Base-by-base conservation (phyloP, 2,888 invertebrate species). In the Parnassius orleans region DNA sequence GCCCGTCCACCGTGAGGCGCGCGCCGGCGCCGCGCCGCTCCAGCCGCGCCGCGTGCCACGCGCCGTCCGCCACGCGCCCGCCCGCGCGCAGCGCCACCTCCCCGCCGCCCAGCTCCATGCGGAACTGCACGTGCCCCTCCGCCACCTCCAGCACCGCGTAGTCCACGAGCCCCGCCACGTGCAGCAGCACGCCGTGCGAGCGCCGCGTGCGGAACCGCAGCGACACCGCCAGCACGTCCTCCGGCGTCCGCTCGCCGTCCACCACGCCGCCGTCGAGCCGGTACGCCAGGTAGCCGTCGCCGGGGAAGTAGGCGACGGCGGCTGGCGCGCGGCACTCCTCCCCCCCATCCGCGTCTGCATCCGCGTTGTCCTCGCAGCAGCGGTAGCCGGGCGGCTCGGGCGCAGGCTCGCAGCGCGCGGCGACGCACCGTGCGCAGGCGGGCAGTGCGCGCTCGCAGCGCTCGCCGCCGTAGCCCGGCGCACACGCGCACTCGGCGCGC, bases 71-170 rank as follows among this genome's bases (percentile, higher is more conserved):
- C 71, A 84, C 89, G 46, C 81, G 73, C 65, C 74, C 86, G 48
- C 81, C 95, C 2, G 96, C 95, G 66, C 95, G 93, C 43, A 98
- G 95, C 60, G 95, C 87, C 47, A 97, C 98, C 84, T 96, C 96
- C 9, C 98, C 99, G 69, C 96, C 96, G 19, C 99, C 99, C 70
- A 98, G 93, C 82, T 99, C 97, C 92, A 98, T 97, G 69, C 96
- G 94, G 85, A 97, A 98, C 83, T 97, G 97, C 11, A 98, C 94
- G 56, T 94, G 94, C 0, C 98, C 98, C 81, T 97, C 96, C 15
- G 94, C 94, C 66, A 89, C 94, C 93, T 98, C 98, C 62, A 99
- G 90, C 69, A 96, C 94, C 73, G 97, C 97, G 84, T 96, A 98
- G 83, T 99, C 98, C 53, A 97, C 94, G 77, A 95, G 95, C 0